Base-by-base conservation (phyloP, 2,797 vertebrate genomes). In the Mallotus villosus region DNA sequence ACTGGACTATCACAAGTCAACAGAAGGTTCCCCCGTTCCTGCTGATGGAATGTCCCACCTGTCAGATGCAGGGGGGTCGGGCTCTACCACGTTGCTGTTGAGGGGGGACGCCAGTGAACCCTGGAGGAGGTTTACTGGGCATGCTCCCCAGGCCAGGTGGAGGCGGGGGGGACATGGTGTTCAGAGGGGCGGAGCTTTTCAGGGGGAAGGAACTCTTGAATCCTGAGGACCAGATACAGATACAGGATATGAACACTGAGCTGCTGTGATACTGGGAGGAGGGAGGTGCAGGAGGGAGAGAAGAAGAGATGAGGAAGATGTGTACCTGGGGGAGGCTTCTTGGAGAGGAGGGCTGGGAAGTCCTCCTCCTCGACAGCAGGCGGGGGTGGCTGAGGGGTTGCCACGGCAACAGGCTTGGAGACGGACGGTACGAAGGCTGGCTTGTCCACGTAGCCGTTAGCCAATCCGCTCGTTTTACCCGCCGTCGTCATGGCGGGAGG, bases 311-410 rank as follows among this genome's bases (percentile, higher is more conserved):
- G 21, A 5, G n/a, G 17, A 12, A 11, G 51, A 5, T 49, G 1
- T 24, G 0, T 80, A 99, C 98, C 98, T 87, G 97, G 98, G 0
- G 98, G 98, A 21, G 96, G 97, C 86, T 94, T 97, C 86, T 95
- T 93, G 60, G 94, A 84, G 21, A 88, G 88, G 37, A 99, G 95
- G 1, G 94, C 97, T 60, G 98, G 97, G 72, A 99, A 99, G 16
- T 99, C 97, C 76, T 97, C 97, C 80, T 97, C 96, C 81, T 96
- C 94, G 37, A 78, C 77, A 51, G 85, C 83, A 70, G 87, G 87
- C 27, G 89, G 82, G 67, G 82, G 84, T 63, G 86, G 78, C 37
- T 65, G 82, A 2, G 81, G 37, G 62, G 90, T 85, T 77, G 92
- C 75, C 0, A 63, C 1, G 1, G 68, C 67, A 5, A 81, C 78